Base-by-base conservation (phyloP, 1,140 invertebrate species). In the Zaprionus inermis region DNA sequence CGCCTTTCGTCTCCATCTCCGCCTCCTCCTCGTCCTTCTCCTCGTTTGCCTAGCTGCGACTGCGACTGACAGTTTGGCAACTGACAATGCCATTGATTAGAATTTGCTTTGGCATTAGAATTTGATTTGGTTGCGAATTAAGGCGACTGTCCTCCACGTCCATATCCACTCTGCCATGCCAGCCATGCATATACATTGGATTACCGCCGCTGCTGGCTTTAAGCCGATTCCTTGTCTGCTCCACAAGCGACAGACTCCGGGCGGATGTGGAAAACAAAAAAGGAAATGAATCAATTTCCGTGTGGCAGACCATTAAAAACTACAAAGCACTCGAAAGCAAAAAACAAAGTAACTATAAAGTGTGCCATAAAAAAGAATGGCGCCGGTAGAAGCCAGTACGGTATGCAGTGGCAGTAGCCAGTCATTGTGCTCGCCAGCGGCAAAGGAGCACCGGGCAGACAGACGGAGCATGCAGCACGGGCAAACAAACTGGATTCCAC, bases 201-300 rank as follows among this genome's bases (percentile, higher is more conserved):
- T 74, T 70, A 74, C n/a, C 18, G 18, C 11, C 20, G 52, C 36
- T 36, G 70, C 54, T 67, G 20, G 72, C 78, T 78, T 78, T 56
- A 70, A 78, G 46, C 63, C 32, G 66, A 41, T 59, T 72, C 38
- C 41, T 30, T 49, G 24, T 55, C 30, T 41, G 55, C 63, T 44
- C 11, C n/a, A 49, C 22, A 41, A 63, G 65, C 57, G 36, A 18
- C 65, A 67, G 67, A 71, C 69, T 63, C 38, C 32, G 54, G 34
- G 24, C 74, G 84, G 84, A 84, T 80, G 72, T 78, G 84, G 55
- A 68, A 76, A 80, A 72, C 83, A 81, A 72, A 79, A 89, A 67
- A 74, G 84, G 84, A 88, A 88, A 88, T 88, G 80, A 88, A 88
- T 88, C 84, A 88, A 88, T 88, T 88, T 88, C 84, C 84, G 77